Conservation (phyloP, 2,113 vertebrate species). For the Lampris incognitus region DNA sequence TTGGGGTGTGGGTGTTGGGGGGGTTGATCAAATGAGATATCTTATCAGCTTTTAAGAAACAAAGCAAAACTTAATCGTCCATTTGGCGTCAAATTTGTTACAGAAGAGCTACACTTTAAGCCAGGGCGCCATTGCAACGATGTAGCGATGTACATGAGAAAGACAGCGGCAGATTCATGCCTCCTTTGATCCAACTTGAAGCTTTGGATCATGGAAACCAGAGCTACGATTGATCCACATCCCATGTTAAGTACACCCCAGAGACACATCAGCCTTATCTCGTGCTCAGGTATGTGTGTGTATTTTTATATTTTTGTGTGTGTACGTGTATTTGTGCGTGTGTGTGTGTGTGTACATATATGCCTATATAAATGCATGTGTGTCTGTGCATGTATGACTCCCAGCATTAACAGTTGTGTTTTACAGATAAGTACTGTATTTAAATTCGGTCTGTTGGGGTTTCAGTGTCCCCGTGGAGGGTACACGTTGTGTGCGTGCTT, state of each 20-base stretch:
- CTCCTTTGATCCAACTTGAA: slow-evolving; percentile 51
- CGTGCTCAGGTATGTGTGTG: slow-evolving; percentile 69
- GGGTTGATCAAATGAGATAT: slow-evolving; percentile 38
- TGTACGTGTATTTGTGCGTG: slow-evolving; percentile 22
- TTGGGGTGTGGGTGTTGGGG: background rate
- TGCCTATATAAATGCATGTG: background rate
- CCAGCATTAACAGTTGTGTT: too few relatives aligned
- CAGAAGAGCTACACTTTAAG: slow-evolving; percentile 13
- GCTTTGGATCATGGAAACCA: slow-evolving; percentile 76
- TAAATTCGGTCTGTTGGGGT: too few relatives aligned
- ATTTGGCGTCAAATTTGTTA: too few relatives aligned
- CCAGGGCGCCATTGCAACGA: slow-evolving; percentile 17
- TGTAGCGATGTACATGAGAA: slow-evolving; percentile 56
- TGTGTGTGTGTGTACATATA: background rate
- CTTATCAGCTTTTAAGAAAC: slow-evolving; percentile 19
- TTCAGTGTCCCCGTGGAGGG: too few relatives aligned
- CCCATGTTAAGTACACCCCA: slow-evolving; percentile 75
- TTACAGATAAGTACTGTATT: too few relatives aligned
- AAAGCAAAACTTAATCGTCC: slow-evolving; percentile 23
- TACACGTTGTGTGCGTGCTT: background rate
- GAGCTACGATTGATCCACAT: slow-evolving; percentile 74
- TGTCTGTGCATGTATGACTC: background rate
- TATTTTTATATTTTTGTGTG: background rate
- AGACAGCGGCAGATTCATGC: slow-evolving; percentile 46
- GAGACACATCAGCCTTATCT: slow-evolving; percentile 70